A percentile compares a stretch with the other conserved stretches of the same genome.
Evolutionary conservation across 2,888 invertebrate species (phyloP).

Genomic region (Tipula unca): DNA sequence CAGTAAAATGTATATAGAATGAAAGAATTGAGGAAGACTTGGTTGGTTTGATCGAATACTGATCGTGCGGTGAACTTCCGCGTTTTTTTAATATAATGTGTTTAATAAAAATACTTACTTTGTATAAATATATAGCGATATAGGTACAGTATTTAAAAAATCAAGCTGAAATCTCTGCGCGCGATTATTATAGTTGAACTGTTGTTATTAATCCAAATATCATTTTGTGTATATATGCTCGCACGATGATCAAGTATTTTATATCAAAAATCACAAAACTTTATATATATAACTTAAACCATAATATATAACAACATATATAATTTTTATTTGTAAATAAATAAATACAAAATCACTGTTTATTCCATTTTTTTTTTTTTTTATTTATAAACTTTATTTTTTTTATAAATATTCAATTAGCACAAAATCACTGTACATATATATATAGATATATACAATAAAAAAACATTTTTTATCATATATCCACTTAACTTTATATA

Average conservation of each 20-base stretch:
- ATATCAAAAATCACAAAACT: neutral
- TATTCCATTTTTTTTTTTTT: neutral
- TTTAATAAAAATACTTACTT: neutral
- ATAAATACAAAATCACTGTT: neutral
- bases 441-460: neutral
- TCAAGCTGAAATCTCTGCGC: neutral
- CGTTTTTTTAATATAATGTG: neutral
- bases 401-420: neutral
- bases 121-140: neutral
- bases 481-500: neutral
- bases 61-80: constrained; percentile 23
- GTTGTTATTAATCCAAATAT: neutral
- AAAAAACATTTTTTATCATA: neutral
- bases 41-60: neutral
- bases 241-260: neutral
- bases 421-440: neutral
- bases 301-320: neutral
- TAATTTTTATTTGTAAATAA: neutral
- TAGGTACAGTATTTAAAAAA: neutral
- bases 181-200: neutral
- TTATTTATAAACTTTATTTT: neutral
- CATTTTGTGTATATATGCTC: neutral
- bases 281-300: neutral
- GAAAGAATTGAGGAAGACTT: neutral
- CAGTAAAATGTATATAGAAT: neutral